phyloP scores from a whole-genome alignment of 2,797 vertebrate species.

The Diceros bicornis region DNA sequence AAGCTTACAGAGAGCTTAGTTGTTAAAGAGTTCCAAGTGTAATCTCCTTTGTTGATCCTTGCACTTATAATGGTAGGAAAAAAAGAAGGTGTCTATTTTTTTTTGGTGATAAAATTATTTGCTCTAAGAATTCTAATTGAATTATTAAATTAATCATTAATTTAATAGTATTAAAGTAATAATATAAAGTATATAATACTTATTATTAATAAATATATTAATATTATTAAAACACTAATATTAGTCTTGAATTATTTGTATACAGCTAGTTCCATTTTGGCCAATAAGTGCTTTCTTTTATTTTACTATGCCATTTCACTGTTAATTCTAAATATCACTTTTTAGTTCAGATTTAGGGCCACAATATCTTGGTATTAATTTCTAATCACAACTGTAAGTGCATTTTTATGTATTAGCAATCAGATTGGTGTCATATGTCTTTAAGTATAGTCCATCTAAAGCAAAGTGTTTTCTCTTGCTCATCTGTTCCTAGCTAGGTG shows the following conservation, averaged over 20 bases:
- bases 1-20: constrained; percentile 61
- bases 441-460: constrained; percentile 47
- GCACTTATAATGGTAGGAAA: not conserved
- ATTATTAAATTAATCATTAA: not conserved
- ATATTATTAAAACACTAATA: not conserved
- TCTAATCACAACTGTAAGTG: constrained; percentile 53
- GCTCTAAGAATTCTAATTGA: constrained; percentile 53
- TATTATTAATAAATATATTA: constrained; percentile 16
- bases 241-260: constrained; percentile 33
- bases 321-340: constrained; percentile 58
- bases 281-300: constrained; percentile 34
- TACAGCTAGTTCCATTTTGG: constrained; percentile 39
- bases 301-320: constrained; percentile 42
- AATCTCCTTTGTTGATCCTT: constrained; percentile 53
- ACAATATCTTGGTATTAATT: constrained; percentile 42
- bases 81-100: constrained; percentile 33
- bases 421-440: constrained; percentile 26
- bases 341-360: constrained; percentile 48
- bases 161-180: not conserved
- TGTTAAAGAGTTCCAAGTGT: constrained; percentile 19
- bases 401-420: constrained; percentile 45
- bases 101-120: constrained; percentile 71
- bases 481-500: constrained; percentile 56
- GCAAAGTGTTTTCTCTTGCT: constrained; percentile 46
- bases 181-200: not conserved